These are phyloP conservation scores for Datnioides undecimradiatus DNA, from an alignment of 2,113 vertebrate genomes.

Conservation along the genomic window DNA sequence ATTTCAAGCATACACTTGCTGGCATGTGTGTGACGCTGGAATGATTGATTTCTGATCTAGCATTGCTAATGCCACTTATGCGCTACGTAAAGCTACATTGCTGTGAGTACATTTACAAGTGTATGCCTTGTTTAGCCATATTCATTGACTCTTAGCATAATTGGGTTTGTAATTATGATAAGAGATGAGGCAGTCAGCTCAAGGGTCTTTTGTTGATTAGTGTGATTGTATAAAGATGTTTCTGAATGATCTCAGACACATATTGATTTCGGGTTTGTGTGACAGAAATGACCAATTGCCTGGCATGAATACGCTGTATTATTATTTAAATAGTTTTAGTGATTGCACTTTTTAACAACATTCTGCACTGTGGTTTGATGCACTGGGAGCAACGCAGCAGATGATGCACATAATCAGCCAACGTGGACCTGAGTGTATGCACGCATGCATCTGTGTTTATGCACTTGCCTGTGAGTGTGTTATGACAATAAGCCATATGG, in stretches of 20 bases:
- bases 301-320: background rate
- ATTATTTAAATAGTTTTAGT: background rate
- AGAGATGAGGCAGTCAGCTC: conserved; percentile 31
- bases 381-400: conserved; percentile 15
- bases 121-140: conserved; percentile 49
- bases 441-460: background rate
- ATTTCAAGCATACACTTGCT: background rate
- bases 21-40: background rate
- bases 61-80: background rate
- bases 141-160: conserved; percentile 52
- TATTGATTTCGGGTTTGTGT: conserved; percentile 15
- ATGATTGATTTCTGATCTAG: background rate
- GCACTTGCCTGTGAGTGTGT: background rate
- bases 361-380: background rate
- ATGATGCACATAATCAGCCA: background rate
- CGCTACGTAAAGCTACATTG: conserved; percentile 13
- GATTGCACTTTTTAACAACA: background rate
- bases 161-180: conserved; percentile 49
- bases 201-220: conserved; percentile 44
- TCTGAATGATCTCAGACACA: conserved; percentile 10
- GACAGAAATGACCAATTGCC: conserved; percentile 10
- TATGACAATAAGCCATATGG: conserved; percentile 19
- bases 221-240: conserved; percentile 5
- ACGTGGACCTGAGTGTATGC: background rate
- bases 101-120: conserved; percentile 14